phyloP scores from a whole-genome alignment of 1,140 invertebrate species.

The Nephila pilipes region DNA sequence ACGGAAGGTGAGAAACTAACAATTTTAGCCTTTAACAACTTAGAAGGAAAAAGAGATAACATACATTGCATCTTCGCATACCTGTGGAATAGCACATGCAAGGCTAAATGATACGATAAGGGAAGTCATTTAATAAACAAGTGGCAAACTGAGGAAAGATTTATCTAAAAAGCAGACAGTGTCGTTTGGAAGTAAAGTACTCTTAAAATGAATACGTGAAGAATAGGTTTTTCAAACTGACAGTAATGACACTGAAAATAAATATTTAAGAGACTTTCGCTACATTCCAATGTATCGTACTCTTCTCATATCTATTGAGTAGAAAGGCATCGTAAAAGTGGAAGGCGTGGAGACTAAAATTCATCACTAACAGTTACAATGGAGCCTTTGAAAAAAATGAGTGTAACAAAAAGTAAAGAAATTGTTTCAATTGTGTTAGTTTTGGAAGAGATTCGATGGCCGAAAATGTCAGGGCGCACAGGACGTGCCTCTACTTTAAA shows the following conservation, averaged over 20 bases:
- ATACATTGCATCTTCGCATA: too few species aligned
- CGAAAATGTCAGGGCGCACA: conserved; percentile 55
- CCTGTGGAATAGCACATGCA: too few species aligned
- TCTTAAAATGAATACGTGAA: neutral
- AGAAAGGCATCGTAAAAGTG: neutral
- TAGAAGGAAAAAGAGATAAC: too few species aligned
- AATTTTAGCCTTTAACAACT: too few species aligned
- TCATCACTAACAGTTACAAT: conserved; percentile 44
- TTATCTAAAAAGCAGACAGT: neutral
- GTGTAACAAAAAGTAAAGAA: conserved; percentile 27
- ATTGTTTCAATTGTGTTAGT: conserved; percentile 69
- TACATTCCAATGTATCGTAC: neutral
- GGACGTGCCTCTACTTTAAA: conserved; percentile 71
- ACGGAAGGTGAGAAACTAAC: too few species aligned
- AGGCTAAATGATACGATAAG: too few species aligned
- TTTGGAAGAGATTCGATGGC: conserved; percentile 49
- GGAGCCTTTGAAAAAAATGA: conserved; percentile 47
- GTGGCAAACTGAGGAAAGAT: neutral
- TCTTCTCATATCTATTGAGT: conserved; percentile 25
- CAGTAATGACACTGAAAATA: neutral
- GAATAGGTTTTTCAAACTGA: neutral
- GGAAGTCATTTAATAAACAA: too few species aligned
- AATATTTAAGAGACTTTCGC: neutral
- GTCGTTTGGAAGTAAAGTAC: neutral
- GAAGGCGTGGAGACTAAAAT: conserved; percentile 39